These are phyloP conservation scores for Meloidogyne exigua DNA, from an alignment of 1,140 invertebrate genomes.

Conservation along the genomic window DNA sequence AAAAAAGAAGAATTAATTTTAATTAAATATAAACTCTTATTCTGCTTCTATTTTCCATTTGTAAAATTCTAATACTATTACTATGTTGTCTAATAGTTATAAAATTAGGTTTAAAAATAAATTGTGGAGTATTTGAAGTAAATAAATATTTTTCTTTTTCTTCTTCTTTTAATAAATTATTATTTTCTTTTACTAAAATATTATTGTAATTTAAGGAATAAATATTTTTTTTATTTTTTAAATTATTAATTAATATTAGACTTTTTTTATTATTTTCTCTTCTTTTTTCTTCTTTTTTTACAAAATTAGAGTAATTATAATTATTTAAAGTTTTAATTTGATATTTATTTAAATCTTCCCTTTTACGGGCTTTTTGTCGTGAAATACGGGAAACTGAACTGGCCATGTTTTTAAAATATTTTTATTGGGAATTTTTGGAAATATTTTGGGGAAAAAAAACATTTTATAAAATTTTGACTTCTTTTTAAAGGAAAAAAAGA, in stretches of 20 bases:
- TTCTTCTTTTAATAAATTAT: too few relatives aligned
- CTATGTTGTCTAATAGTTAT: background rate
- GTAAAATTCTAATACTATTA: too few relatives aligned
- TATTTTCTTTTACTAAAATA: too few relatives aligned
- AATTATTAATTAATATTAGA: too few relatives aligned
- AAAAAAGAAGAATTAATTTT: conserved; percentile 7
- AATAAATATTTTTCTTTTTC: background rate
- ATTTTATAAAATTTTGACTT: background rate
- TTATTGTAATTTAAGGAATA: too few relatives aligned
- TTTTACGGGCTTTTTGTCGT: background rate
- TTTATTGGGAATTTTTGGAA: background rate
- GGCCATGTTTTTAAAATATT: background rate
- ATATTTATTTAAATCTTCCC: background rate
- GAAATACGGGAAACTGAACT: background rate
- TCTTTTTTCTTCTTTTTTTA: too few relatives aligned
- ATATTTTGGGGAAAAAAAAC: background rate
- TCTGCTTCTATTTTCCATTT: conserved; percentile 47
- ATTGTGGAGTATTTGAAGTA: background rate
- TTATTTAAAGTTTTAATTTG: too few relatives aligned
- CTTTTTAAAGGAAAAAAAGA: too few relatives aligned
- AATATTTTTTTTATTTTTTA: background rate
- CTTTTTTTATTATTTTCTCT: too few relatives aligned
- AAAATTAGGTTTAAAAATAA: conserved; percentile 21
- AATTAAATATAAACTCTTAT: conserved; percentile 22
- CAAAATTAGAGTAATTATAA: too few relatives aligned